These are phyloP conservation scores for Kryptolebias marmoratus DNA, from an alignment of 2,113 vertebrate species.

Conservation along the genomic window DNA sequence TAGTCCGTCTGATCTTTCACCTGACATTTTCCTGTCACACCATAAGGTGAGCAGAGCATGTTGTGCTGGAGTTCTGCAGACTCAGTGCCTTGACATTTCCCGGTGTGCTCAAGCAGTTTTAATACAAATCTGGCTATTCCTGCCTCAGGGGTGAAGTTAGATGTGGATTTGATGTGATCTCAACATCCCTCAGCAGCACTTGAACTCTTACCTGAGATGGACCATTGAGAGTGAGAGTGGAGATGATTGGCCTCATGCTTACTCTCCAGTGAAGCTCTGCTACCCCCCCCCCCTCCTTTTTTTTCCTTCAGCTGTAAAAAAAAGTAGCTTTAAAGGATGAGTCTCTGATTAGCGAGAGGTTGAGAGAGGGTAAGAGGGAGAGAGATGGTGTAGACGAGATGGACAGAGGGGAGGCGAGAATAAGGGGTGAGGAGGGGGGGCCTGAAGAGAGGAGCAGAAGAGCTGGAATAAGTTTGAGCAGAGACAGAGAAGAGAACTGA, in stretches of 20 bases:
- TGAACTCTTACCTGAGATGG: conserved; percentile 60
- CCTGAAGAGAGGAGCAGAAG: conserved; percentile 10
- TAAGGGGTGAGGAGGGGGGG: conserved; percentile 18
- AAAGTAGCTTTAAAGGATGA: conserved; percentile 55
- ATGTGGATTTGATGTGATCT: conserved; percentile 57
- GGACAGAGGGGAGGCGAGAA: conserved; percentile 30
- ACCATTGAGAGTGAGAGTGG: conserved; percentile 19
- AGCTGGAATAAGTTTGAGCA: conserved; percentile 19
- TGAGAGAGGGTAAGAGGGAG: conserved; percentile 25
- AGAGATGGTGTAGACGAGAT: conserved; percentile 38
- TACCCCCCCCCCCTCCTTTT: no score
- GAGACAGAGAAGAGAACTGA: conserved; percentile 25
- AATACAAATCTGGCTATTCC: conserved; percentile 48
- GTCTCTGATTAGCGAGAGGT: conserved; percentile 56
- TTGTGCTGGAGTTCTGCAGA: conserved; percentile 25
- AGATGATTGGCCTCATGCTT: conserved; percentile 22
- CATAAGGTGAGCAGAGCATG: conserved; percentile 9
- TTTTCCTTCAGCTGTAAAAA: conserved; percentile 36
- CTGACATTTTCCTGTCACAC: conserved; percentile 32
- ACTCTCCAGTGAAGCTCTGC: conserved; percentile 2
- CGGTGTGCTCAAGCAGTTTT: conserved; percentile 33
- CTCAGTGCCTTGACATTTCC: conserved; percentile 44
- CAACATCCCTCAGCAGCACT: conserved; percentile 48
- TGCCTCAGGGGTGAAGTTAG: conserved; percentile 50
- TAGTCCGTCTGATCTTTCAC: conserved; percentile 26